phyloP scores from a whole-genome alignment of 2,797 vertebrate genomes.

The Helostoma temminkii region DNA sequence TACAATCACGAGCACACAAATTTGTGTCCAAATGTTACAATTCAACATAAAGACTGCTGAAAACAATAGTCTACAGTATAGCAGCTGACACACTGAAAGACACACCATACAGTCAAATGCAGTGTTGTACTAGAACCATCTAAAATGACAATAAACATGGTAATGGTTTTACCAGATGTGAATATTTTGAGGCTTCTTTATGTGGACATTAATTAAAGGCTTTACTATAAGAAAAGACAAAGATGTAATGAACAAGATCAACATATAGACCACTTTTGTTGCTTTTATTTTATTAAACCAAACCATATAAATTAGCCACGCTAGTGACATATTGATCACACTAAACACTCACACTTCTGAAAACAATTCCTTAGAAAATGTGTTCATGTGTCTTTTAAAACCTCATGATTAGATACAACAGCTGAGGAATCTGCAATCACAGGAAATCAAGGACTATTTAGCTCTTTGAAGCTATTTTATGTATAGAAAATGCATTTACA shows the following conservation, averaged over 20 bases:
- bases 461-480: conserved; percentile 52
- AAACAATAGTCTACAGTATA: conserved; percentile 4
- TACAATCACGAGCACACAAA: conserved; percentile 27
- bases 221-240: background rate
- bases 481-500: conserved; percentile 29
- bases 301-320: conserved; percentile 46
- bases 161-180: background rate
- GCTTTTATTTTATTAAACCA: conserved; percentile 30
- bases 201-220: background rate
- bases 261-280: background rate
- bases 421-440: conserved; percentile 37
- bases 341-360: conserved; percentile 42
- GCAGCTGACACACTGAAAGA: conserved; percentile 20
- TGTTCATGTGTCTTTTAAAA: conserved; percentile 45
- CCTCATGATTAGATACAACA: conserved; percentile 36
- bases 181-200: background rate
- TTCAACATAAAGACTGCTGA: background rate
- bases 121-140: background rate
- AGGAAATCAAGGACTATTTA: conserved; percentile 22
- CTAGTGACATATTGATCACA: conserved; percentile 40
- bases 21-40: conserved; percentile 13
- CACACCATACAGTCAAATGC: background rate
- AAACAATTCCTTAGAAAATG: conserved; percentile 53
- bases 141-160: background rate
- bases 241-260: background rate